Conservation (phyloP, 2,888 invertebrate genomes). For the Tuberolachnus salignus region DNA sequence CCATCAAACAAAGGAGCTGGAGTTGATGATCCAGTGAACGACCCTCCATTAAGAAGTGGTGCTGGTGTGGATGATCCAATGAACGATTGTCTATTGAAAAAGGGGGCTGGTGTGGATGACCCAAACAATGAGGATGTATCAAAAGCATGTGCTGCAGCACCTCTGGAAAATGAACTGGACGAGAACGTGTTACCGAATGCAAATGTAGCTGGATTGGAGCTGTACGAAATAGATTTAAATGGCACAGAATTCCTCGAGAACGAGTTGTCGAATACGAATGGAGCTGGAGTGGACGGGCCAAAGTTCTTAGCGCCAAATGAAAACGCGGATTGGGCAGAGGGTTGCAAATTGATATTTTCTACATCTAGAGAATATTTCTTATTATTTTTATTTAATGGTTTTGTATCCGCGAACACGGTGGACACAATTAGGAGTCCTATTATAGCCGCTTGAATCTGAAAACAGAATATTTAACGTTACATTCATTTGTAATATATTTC, state of each 20-base stretch:
- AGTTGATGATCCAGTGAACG: too few relatives aligned
- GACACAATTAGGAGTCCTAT: conserved; percentile 37
- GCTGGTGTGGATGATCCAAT: too few relatives aligned
- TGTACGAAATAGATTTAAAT: conserved; percentile 29
- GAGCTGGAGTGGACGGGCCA: conserved; percentile 11
- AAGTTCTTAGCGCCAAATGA: conserved; percentile 10
- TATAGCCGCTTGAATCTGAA: conserved; percentile 20
- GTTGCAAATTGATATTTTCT: neutral
- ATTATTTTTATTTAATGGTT: neutral
- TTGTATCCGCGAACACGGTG: conserved; percentile 10
- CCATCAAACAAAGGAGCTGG: too few relatives aligned
- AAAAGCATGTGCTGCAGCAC: neutral
- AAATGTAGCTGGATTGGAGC: conserved; percentile 19
- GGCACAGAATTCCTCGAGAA: conserved; percentile 18
- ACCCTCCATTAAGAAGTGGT: too few relatives aligned
- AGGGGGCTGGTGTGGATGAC: too few relatives aligned
- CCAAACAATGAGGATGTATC: too few relatives aligned
- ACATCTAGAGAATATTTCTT: too few relatives aligned
- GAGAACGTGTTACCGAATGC: neutral
- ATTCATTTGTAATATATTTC: too few relatives aligned
- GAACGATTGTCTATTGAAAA: too few relatives aligned
- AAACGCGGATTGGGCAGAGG: conserved; percentile 8
- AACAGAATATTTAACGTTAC: neutral
- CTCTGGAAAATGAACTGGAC: conserved; percentile 7
- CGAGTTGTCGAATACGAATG: conserved; percentile 12